Evolutionary conservation across 1,140 invertebrate species (phyloP), one percentile per base, ranked within the genome.

Genomic region (Euura saliciscinereae): DNA sequence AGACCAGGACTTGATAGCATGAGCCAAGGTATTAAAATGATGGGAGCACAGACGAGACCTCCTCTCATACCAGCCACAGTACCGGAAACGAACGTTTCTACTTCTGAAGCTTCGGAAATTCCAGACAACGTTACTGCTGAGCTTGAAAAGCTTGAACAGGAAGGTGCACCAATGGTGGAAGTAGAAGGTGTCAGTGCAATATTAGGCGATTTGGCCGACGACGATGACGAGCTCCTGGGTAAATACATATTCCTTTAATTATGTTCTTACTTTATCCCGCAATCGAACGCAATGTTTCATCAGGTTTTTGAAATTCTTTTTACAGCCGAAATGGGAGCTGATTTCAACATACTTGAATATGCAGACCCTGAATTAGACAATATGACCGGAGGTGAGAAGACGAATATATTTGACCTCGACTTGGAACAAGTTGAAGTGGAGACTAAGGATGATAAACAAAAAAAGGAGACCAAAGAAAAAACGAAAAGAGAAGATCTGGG

Each of bases 271-370:
- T 70, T 66, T 72, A 44, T 73, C 28, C 43, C 7, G 28, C 28
- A 28, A 28, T 28, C 28, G 28, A 28, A 28, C 10, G 28, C n/a
- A 65, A 68, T 89, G 42, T 42, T 43, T 65, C 6, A 44, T 45
- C 13, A 43, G 72, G 45, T 42, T n/a, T 73, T 42, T 45, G 68
- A 51, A 8, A 28, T 76, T 73, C 69, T 66, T 65, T 80, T 90
- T 76, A 88, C 89, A 89, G 95, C 93, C 45, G 94, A 96, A 89
- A 95, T 97, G 89, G 96, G 96, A 11, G 93, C 96, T 81, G 96
- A 98, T 86, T 98, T 98, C 86, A 98, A 98, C 84, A 98, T 99
- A 79, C 84, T 98, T 59, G 95, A 97, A 85, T 98, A 98, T 88
- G 97, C 96, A 0, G 97, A 98, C 90, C 95, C 97, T 1, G 96